Evolutionary conservation across 2,797 vertebrate species (phyloP).

Genomic region (Enoplosus armatus): DNA sequence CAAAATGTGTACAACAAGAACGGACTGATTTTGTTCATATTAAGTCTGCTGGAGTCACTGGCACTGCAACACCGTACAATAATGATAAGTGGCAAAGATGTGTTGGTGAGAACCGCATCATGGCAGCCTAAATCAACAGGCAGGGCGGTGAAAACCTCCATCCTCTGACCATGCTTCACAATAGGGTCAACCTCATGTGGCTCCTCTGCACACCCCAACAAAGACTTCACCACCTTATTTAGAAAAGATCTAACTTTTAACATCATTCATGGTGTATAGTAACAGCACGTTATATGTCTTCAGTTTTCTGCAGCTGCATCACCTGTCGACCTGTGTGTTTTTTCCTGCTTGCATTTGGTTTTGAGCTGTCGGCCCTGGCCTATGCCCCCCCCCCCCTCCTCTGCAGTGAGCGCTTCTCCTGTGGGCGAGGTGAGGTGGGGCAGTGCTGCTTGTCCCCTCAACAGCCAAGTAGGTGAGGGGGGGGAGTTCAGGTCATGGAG

Average conservation of each 20-base stretch:
- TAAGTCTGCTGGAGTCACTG: neutral
- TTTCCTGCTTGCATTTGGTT: slow-evolving; percentile 17
- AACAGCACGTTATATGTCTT: neutral
- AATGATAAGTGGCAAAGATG: no score
- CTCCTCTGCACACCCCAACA: no score
- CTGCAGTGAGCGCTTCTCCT: neutral
- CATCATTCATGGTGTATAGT: neutral
- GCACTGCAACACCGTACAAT: neutral
- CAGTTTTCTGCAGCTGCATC: slow-evolving; percentile 8
- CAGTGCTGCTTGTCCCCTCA: slow-evolving; percentile 3
- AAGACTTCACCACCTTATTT: neutral
- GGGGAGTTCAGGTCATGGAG: slow-evolving; percentile 21
- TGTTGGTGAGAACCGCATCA: no score
- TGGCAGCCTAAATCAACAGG: no score
- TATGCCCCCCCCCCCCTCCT: neutral
- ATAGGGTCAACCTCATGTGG: no score
- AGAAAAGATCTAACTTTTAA: neutral
- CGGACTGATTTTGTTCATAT: no score
- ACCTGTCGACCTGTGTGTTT: neutral
- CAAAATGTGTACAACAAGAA: no score
- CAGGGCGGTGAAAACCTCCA: no score
- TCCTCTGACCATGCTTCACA: no score
- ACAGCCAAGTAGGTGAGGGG: slow-evolving; percentile 12
- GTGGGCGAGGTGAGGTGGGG: slow-evolving; percentile 5
- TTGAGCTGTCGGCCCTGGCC: slow-evolving; percentile 13